A percentile compares a stretch with the other conserved stretches of the same genome.
These are phyloP conservation scores for Epinotia ramella DNA, from an alignment of 2,888 invertebrate genomes.

Conservation along the genomic window DNA sequence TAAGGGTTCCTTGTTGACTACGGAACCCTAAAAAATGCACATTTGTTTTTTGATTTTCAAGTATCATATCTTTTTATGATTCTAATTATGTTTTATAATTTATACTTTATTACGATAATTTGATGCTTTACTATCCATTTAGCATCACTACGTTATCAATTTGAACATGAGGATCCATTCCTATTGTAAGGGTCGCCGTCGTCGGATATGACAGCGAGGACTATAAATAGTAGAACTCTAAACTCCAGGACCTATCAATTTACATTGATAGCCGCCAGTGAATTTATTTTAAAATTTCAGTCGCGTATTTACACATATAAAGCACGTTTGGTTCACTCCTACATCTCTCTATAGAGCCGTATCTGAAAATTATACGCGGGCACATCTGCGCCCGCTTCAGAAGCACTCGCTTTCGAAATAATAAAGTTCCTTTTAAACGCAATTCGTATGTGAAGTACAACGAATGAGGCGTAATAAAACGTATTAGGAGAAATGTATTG, in stretches of 20 bases:
- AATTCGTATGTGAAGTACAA: slow-evolving; percentile 83
- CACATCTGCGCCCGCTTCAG: slow-evolving; percentile 71
- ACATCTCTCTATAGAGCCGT: slow-evolving; percentile 64
- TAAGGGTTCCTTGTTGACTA: too few relatives aligned
- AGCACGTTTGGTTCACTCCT: slow-evolving; percentile 66
- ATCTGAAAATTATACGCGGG: slow-evolving; percentile 76
- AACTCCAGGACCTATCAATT: not conserved
- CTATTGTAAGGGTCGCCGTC: too few relatives aligned
- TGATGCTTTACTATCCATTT: too few relatives aligned
- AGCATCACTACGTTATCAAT: too few relatives aligned
- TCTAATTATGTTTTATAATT: too few relatives aligned
- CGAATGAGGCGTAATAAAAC: slow-evolving; percentile 80
- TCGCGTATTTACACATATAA: slow-evolving; percentile 68
- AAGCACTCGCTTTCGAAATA: slow-evolving; percentile 72
- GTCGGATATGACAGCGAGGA: too few relatives aligned
- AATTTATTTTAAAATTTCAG: slow-evolving; percentile 41
- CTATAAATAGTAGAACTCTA: too few relatives aligned
- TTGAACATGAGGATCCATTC: too few relatives aligned
- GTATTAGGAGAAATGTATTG: slow-evolving; percentile 79
- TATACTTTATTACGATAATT: too few relatives aligned
- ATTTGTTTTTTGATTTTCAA: too few relatives aligned
- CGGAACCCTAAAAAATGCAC: too few relatives aligned
- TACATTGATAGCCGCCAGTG: not conserved
- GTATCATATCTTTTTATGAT: too few relatives aligned
- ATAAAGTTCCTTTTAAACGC: slow-evolving; percentile 82